Conservation (phyloP, 2,888 invertebrate genomes). For the Papilio protenor region DNA sequence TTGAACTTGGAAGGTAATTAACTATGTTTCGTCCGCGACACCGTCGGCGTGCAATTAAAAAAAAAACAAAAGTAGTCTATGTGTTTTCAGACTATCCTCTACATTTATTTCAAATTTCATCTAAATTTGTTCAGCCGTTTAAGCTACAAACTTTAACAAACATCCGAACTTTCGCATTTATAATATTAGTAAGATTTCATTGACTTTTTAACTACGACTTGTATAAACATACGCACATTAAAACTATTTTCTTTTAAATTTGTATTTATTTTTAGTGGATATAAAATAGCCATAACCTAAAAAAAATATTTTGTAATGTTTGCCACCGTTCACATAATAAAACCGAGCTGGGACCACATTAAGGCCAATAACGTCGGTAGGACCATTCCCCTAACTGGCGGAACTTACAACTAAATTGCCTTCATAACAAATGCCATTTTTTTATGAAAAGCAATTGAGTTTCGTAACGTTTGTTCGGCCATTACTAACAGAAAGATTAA, state of each 20-base stretch:
- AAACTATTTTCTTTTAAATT: neutral
- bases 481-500: neutral
- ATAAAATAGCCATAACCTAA: neutral
- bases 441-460: conserved; percentile 32
- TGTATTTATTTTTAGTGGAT: neutral
- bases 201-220: neutral
- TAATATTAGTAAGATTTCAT: neutral
- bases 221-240: neutral
- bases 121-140: no score
- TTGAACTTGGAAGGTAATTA: no score
- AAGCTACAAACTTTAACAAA: no score
- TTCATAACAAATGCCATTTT: conserved; percentile 42
- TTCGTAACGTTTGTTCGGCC: conserved; percentile 15
- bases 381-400: conserved; percentile 58
- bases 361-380: conserved; percentile 66
- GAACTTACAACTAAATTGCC: conserved; percentile 60
- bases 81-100: no score
- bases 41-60: no score
- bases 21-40: no score
- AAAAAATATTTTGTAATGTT: conserved; percentile 42
- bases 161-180: no score
- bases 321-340: conserved; percentile 48
- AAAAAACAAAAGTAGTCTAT: no score
- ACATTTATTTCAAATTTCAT: no score
- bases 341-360: conserved; percentile 52